Base-by-base conservation (phyloP, 2,888 invertebrate genomes). In the Minunthozetes semirufus region DNA sequence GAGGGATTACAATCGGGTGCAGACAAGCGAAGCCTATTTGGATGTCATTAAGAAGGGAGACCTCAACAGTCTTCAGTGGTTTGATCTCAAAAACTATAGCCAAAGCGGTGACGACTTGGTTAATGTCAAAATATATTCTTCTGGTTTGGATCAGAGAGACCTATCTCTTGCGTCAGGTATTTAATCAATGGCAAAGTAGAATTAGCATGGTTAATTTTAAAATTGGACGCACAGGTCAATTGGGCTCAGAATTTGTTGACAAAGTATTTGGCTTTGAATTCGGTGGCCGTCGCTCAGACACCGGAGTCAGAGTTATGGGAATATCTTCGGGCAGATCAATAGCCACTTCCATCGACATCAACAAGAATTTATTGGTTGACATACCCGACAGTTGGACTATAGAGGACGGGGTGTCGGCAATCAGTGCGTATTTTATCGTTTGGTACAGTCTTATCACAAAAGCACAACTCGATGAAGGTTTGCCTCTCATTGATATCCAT, bases 181-280 rank as follows among this genome's bases (percentile, higher is more conserved):
- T n/a, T n/a, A n/a, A n/a, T n/a, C n/a, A n/a, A n/a, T n/a, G n/a
- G n/a, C n/a, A n/a, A n/a, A n/a, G n/a, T n/a, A n/a, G n/a, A n/a
- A n/a, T n/a, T n/a, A n/a, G n/a, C n/a, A n/a, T n/a, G n/a, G n/a
- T n/a, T n/a, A 33, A 33, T 33, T 33, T 33, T 33, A 33, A 33
- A n/a, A n/a, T n/a, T n/a, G n/a, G n/a, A n/a, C n/a, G n/a, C n/a
- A n/a, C n/a, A 72, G 72, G 72, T n/a, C 42, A 61, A 72, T 9
- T 29, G 3, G 72, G 77, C 70, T 81, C 85, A 77, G 84, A 74
- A 48, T 71, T 72, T 17, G 46, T 15, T 29, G 97, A 98, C 80
- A 96, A 96, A 84, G 90, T 97, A 79, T 86, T 96, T 76, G 96
- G 96, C 59, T 86, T 96, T 80, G 96, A 97, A 84, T 96, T 96